Evolutionary conservation across 64 coral and sea anemone species (phyloP).

Genomic region (Dendrophyllia cribrosa): DNA sequence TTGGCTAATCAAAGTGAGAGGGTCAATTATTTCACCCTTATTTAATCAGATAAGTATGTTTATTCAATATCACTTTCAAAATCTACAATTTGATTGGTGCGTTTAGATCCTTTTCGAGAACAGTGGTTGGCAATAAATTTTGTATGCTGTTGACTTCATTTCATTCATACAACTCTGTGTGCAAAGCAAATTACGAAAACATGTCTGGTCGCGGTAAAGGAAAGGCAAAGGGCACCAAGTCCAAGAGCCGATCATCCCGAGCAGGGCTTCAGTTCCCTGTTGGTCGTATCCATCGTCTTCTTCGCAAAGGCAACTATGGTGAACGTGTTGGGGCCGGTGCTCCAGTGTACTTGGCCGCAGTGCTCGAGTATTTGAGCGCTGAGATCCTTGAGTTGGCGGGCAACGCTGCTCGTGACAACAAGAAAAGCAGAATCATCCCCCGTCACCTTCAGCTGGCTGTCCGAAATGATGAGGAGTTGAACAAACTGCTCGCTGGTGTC

Average conservation of each 20-base stretch:
- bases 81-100: too few relatives aligned
- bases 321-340: constrained; percentile 11
- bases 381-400: constrained; percentile 3
- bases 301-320: constrained; percentile 8
- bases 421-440: constrained; percentile 17
- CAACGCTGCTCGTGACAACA: constrained; percentile 22
- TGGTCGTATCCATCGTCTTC: constrained; percentile 14
- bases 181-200: not conserved
- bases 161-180: too few relatives aligned
- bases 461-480: constrained; percentile 3
- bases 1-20: too few relatives aligned
- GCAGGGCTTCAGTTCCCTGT: constrained; percentile 49
- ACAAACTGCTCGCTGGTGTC: constrained; percentile 7
- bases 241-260: constrained; percentile 72
- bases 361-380: constrained; percentile 14
- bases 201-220: constrained; percentile 90
- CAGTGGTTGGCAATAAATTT: too few relatives aligned
- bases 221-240: constrained; percentile 74
- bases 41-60: too few relatives aligned
- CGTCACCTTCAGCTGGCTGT: constrained; percentile 22
- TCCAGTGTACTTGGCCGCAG: constrained; percentile 1
- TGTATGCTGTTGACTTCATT: too few relatives aligned
- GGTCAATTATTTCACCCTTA: too few relatives aligned
- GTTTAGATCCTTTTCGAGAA: too few relatives aligned
- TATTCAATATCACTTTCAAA: too few relatives aligned